A percentile compares a stretch with the other conserved stretches of the same genome.
Evolutionary conservation across 1,140 invertebrate genomes (phyloP).

Genomic region (Pemphigus obesinymphae): DNA sequence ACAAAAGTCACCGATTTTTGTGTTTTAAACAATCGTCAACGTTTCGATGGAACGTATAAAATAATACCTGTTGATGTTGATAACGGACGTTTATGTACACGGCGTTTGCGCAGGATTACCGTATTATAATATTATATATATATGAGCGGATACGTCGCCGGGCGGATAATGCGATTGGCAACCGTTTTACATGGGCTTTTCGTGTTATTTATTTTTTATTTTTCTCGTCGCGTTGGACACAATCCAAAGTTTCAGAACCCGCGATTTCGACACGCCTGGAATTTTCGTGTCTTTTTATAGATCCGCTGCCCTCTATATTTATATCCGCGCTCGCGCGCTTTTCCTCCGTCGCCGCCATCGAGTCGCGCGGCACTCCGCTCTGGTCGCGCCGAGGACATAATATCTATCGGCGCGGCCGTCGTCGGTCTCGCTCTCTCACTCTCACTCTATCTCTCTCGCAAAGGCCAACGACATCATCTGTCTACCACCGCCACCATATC

Average conservation of each 20-base stretch:
- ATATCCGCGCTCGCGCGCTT: background rate
- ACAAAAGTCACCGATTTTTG: too few species aligned
- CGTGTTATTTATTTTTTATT: too few species aligned
- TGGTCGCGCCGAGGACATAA: background rate
- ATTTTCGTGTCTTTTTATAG: conserved; percentile 32
- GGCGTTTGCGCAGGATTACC: too few species aligned
- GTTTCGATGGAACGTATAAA: too few species aligned
- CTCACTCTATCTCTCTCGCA: too few species aligned
- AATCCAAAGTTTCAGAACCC: background rate
- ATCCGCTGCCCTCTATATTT: conserved; percentile 20
- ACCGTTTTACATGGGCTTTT: conserved; percentile 11
- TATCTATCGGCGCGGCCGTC: background rate
- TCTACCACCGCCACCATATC: too few species aligned
- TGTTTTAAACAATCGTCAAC: too few species aligned
- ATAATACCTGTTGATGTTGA: too few species aligned
- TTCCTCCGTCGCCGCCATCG: background rate
- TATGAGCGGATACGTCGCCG: background rate
- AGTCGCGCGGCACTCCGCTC: background rate
- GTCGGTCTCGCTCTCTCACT: background rate
- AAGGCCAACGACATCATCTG: background rate
- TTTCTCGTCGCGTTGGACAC: too few species aligned
- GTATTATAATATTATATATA: background rate
- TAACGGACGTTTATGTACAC: too few species aligned
- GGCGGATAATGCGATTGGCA: background rate
- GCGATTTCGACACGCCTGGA: conserved; percentile 24